Conservation (phyloP, 2,113 vertebrate genomes). For the Hydrochoerus hydrochaeris region DNA sequence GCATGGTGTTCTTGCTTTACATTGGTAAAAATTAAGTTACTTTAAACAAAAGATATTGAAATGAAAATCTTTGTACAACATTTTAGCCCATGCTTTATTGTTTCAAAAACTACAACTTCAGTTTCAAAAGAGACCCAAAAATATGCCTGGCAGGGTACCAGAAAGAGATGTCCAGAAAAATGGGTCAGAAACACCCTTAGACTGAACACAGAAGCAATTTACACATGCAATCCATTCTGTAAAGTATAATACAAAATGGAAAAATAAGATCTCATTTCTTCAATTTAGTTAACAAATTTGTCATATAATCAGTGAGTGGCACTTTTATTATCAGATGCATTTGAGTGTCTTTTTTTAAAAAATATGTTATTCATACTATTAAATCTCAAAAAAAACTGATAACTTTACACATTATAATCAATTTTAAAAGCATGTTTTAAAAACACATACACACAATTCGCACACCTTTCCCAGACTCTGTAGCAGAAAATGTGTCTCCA, state of each 20-base stretch:
- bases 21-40: not conserved
- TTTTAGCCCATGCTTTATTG: not conserved
- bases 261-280: conserved; percentile 2
- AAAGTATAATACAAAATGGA: not conserved
- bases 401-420: not conserved
- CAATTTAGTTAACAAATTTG: not conserved
- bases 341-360: not conserved
- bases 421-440: not conserved
- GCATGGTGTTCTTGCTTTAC: not conserved
- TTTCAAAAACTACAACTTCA: not conserved
- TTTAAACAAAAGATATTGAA: conserved; percentile 21
- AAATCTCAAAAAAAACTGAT: not conserved
- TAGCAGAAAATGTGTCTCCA: no score
- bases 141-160: not conserved
- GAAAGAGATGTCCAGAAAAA: not conserved
- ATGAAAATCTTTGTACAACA: not conserved
- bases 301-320: not conserved
- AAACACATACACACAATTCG: not conserved
- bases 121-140: not conserved
- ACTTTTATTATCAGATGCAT: not conserved
- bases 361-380: not conserved
- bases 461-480: not conserved
- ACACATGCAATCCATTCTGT: not conserved
- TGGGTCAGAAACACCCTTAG: not conserved
- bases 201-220: not conserved